Conservation (phyloP, 2,113 vertebrate species). For the Neogale vison region DNA sequence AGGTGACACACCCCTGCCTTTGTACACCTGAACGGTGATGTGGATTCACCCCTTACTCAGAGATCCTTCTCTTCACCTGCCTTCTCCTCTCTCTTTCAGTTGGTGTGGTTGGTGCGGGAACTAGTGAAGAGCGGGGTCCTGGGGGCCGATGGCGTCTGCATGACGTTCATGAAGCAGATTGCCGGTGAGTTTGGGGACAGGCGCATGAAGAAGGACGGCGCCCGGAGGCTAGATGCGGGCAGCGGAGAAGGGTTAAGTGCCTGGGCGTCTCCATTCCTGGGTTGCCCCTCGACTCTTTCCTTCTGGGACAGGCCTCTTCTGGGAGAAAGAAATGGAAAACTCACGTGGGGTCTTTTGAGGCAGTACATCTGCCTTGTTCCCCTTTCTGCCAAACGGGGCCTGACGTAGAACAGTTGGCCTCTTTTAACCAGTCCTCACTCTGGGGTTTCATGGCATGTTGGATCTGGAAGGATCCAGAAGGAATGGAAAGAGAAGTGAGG, state of each 20-base stretch:
- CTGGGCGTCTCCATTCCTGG: background rate
- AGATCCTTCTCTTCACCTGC: background rate
- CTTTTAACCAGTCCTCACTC: background rate
- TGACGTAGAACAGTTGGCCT: background rate
- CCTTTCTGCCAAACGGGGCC: constrained; percentile 9
- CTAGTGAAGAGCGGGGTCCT: constrained; percentile 95
- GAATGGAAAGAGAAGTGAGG: background rate
- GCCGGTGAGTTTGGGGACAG: constrained; percentile 87
- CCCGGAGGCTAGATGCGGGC: background rate
- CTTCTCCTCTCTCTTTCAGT: constrained; percentile 78
- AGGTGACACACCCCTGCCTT: too few relatives aligned
- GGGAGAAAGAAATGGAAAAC: constrained; percentile 15
- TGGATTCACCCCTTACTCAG: background rate
- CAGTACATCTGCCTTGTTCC: background rate
- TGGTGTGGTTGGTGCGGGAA: constrained; percentile 96
- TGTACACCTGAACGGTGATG: background rate
- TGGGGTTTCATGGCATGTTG: background rate
- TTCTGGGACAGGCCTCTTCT: background rate
- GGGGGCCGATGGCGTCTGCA: constrained; percentile 94
- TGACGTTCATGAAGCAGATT: constrained; percentile 98
- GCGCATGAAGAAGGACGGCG: background rate
- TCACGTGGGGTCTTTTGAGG: background rate
- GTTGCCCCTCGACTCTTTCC: background rate
- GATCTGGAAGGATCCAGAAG: background rate
- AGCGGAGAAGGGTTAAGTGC: background rate